phyloP scores from a whole-genome alignment of 2,888 invertebrate genomes.

The Neocrepidodera transversa region DNA sequence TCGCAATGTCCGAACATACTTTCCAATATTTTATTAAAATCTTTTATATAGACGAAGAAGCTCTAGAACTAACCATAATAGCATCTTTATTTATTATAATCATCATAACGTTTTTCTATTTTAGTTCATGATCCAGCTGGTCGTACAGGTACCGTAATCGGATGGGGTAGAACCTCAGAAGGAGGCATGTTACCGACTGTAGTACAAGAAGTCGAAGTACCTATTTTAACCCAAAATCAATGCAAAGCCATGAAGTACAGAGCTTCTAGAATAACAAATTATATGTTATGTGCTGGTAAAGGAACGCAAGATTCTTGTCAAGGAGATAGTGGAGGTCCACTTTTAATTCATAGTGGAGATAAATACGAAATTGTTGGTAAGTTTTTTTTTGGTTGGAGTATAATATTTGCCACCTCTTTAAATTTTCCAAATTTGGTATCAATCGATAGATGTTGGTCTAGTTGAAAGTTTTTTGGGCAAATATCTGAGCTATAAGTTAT shows the following conservation, averaged over 20 bases:
- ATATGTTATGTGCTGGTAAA: conserved; percentile 86
- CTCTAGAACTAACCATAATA: neutral
- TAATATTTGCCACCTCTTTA: neutral
- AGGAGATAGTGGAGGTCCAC: conserved; percentile 87
- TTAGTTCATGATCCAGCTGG: conserved; percentile 69
- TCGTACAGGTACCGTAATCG: conserved; percentile 79
- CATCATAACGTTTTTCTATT: neutral
- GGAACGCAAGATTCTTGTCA: conserved; percentile 86
- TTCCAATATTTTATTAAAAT: no score
- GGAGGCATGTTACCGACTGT: conserved; percentile 80
- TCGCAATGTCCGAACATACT: no score
- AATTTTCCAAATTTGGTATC: no score
- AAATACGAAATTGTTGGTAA: conserved; percentile 82
- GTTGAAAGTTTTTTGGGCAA: no score
- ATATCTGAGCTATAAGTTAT: no score
- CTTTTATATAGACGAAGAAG: neutral
- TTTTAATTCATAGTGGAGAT: conserved; percentile 76
- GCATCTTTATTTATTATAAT: neutral
- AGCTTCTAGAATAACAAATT: conserved; percentile 80
- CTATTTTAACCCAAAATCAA: conserved; percentile 79
- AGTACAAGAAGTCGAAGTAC: conserved; percentile 85
- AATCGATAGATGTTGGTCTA: neutral
- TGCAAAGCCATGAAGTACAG: conserved; percentile 86
- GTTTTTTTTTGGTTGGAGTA: neutral
- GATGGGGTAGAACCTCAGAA: conserved; percentile 86